Base-by-base conservation (phyloP, 2,888 invertebrate species). In the Caenorhabditis sp. region DNA sequence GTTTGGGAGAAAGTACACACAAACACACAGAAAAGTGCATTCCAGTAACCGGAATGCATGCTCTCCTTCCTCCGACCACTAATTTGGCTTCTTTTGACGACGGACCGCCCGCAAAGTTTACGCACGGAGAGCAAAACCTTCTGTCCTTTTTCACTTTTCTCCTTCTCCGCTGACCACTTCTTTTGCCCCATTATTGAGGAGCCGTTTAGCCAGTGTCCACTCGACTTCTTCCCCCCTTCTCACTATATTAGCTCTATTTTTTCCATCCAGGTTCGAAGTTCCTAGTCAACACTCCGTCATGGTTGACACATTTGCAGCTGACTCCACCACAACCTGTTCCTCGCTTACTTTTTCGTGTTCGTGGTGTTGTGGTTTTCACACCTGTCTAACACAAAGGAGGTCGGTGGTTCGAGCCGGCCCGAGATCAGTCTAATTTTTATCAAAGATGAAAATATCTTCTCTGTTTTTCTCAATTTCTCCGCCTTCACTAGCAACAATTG, bases 371-470 rank as follows among this genome's bases (percentile, higher is more conserved):
- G 90, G 90, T 90, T 90, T 89, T 90, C 90, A 90, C 90, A 87
- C 89, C 90, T 88, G 90, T 89, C 90, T 90, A 89, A 90, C 89
- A 90, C 89, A 89, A 89, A 88, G 90, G 89, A 90, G 90, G 90
- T 86, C 90, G 90, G 88, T 88, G 89, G 90, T 90, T 90, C 90
- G 90, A 89, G 86, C 87, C 90, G 87, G 89, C 89, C 90, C 90
- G 90, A 89, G 89, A 89, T 90, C 89, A 89, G 47, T 3, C 19
- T 19, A 5, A n/a, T 68, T 68, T 85, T 38, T 7, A 19, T n/a
- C 8, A 1, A 51, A 14, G n/a, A 14, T 1, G 19, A 61, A 47
- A 31, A 31, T n/a, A 22, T 14, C 19, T 35, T 54, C 54, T 12
- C 26, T 35, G 10, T 68, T 4, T n/a, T 44, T 41, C 64, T 54